Base-by-base conservation (phyloP, 1,140 invertebrate genomes). In the Orius laevigatus region DNA sequence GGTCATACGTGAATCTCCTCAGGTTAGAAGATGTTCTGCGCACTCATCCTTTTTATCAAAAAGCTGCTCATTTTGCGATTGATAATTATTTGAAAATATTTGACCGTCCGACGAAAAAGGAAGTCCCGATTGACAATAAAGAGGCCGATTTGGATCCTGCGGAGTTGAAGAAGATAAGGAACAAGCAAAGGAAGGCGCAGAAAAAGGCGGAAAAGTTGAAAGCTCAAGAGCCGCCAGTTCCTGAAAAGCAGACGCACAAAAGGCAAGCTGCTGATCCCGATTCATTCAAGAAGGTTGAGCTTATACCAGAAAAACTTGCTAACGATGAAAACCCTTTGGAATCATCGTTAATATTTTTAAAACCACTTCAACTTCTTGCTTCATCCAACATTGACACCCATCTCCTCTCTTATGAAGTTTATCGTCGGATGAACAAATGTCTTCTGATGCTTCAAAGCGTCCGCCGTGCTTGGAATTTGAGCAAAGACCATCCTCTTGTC, bases 331-430 rank as follows among this genome's bases (percentile, higher is more conserved):
- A 93, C 66, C 89, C 92, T 9, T 66, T 97, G 60, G 84, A 90
- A 57, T 85, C 95, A 70, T 90, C 91, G 15, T 82, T 93, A 45
- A 88, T 83, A 61, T 96, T 97, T 67, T 70, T 97, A 46, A 79
- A 80, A 63, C 93, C 92, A 38, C 69, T 96, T 48, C 86, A 94
- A 63, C 74, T 75, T 54, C 70, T 95, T 53, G 82, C 82, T 39
- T 72, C 79, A 41, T 71, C 90, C 62, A 75, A 74, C 63, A 86
- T 96, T 71, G 84, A 94, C 62, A 95, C 91, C 57, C 91, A 98
- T 75, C 72, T 93, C 54, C 79, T 93, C 74, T 90, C 91, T 59
- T 98, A 92, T 66, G 89, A 96, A 76, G 90, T 97, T 57, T 96
- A 94, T 66, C 84, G 74, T 66, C 81, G 92, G 57, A 95, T 93